Conservation (phyloP, 2,888 invertebrate genomes). For the Melanostoma scalare region DNA sequence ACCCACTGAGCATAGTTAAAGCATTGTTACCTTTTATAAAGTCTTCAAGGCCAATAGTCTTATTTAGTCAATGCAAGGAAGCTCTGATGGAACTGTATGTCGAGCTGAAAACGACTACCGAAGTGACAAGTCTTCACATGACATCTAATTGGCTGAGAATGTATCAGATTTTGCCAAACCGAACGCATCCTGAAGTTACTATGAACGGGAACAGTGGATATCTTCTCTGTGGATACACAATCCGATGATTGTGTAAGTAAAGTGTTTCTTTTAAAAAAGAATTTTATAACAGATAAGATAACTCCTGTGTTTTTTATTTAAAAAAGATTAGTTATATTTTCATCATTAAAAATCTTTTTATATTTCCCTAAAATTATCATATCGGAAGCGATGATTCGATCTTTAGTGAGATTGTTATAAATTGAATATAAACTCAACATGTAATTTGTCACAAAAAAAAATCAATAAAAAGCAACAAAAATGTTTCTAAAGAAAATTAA, state of each 20-base stretch:
- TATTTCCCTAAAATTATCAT: too few relatives aligned
- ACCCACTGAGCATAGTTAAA: conserved; percentile 91
- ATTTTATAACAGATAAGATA: too few relatives aligned
- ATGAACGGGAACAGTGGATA: conserved; percentile 96
- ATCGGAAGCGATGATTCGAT: too few relatives aligned
- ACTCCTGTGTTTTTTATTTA: too few relatives aligned
- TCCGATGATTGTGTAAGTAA: conserved; percentile 74
- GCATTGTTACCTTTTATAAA: conserved; percentile 90
- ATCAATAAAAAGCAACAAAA: too few relatives aligned
- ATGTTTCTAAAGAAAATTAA: too few relatives aligned
- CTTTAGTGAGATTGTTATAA: too few relatives aligned
- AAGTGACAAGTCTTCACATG: conserved; percentile 89
- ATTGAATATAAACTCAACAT: too few relatives aligned
- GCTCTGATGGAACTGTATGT: conserved; percentile 92
- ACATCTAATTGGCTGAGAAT: conserved; percentile 93
- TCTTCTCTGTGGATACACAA: conserved; percentile 87
- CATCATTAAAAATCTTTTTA: too few relatives aligned
- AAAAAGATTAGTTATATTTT: too few relatives aligned
- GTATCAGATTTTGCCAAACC: conserved; percentile 93
- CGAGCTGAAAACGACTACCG: conserved; percentile 87
- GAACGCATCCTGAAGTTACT: conserved; percentile 97
- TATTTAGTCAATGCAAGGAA: conserved; percentile 91
- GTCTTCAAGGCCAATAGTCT: conserved; percentile 91
- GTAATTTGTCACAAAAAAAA: too few relatives aligned
- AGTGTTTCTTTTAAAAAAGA: conserved; percentile 1